Evolutionary conservation across 2,113 vertebrate genomes (phyloP), one percentile per base, ranked within the genome.

Genomic region (Corythoichthys haematopterus): DNA sequence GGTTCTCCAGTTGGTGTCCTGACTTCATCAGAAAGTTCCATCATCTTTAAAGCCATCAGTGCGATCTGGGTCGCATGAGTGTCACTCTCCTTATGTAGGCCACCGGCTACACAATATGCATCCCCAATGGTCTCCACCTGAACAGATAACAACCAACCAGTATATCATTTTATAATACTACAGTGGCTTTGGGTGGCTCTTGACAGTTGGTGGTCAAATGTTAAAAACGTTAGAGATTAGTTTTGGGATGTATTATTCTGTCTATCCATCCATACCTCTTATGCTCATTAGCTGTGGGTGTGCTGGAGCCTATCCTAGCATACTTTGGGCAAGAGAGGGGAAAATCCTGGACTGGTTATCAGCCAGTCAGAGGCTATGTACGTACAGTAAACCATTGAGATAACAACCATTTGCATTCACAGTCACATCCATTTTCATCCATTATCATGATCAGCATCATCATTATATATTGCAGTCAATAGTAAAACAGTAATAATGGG

Each of bases 91-190:
- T 92, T 98, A 85, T 99, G 96, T 20, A 98, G 88, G 20, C 97
- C 97, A 64, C 95, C 97, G 35, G 96, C 97, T 1, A 98, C 97
- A 81, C 97, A 99, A 70, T 99, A 99, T 0, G 97, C 97, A 76
- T 99, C 97, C 1, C 97, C 97, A 53, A 99, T 99, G 36, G 97
- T 99, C 90, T 99, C 97, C 88, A 99, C 96, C 97, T 99, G 68
- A 82, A 91, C 33, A 70, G 53, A 78, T 40, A 0, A 1, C 4
- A 77, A 45, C 66, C 60, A 12, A 55, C 45, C 37, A 52, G 28
- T 62, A 59, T 65, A 1, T 59, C 58, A 74, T 73, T 2, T 48
- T 36, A 20, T 16, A 51, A 11, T 40, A 64, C 50, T n/a, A 37
- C 37, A 33, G 61, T 52, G 7, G 20, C 16, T 55, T 12, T 9